These are phyloP conservation scores for Tachysurus fulvidraco DNA, from an alignment of 2,113 vertebrate species.

Conservation along the genomic window DNA sequence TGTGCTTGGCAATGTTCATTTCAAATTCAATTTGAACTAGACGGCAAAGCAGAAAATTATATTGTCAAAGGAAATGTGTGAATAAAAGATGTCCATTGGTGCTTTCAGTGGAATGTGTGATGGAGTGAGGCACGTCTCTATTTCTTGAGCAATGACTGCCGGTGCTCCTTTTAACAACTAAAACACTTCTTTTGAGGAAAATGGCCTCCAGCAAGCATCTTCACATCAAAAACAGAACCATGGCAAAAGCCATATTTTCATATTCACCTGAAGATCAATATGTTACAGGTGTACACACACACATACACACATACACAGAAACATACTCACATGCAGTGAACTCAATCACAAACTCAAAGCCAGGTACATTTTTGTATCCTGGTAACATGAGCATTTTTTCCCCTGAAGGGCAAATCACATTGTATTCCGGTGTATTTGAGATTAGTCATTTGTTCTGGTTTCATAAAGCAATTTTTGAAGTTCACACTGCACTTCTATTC, in stretches of 20 bases:
- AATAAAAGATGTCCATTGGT: conserved; percentile 25
- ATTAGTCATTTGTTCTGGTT: conserved; percentile 36
- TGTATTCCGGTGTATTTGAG: conserved; percentile 10
- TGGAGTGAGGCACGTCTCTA: background rate
- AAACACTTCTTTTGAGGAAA: conserved; percentile 18
- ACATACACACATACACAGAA: background rate
- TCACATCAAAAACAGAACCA: conserved; percentile 18
- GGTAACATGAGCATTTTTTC: conserved; percentile 40
- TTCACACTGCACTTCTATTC: background rate
- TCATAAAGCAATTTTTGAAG: background rate
- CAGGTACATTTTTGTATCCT: conserved; percentile 28
- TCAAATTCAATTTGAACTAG: conserved; percentile 44
- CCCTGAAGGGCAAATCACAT: conserved; percentile 33
- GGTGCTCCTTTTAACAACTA: conserved; percentile 15
- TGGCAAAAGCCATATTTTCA: conserved; percentile 36
- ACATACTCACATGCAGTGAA: background rate
- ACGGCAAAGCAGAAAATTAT: conserved; percentile 45
- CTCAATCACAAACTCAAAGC: conserved; percentile 19
- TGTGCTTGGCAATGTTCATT: conserved; percentile 32
- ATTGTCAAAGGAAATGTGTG: conserved; percentile 39
- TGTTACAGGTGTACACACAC: conserved; percentile 5
- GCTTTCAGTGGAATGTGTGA: conserved; percentile 34
- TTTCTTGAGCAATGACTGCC: conserved; percentile 4
- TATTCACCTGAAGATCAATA: conserved; percentile 31
- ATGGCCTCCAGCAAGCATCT: conserved; percentile 23